These are phyloP conservation scores for Harpagifer antarcticus DNA, from an alignment of 2,797 vertebrate species.

Conservation along the genomic window DNA sequence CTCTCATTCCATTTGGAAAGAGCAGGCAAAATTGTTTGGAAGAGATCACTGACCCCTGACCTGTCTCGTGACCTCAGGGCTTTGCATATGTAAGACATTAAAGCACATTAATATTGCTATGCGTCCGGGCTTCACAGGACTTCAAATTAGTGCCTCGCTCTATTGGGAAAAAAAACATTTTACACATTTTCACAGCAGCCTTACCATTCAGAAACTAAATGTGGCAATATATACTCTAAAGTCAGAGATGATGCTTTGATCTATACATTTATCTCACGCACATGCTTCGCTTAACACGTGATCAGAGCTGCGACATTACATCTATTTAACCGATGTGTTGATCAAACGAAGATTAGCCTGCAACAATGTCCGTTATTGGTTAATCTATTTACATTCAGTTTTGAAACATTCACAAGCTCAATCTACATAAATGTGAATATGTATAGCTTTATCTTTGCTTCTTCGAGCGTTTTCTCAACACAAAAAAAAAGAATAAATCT, in stretches of 20 bases:
- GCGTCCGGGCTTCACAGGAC: conserved; percentile 52
- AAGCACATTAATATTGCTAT: conserved; percentile 83
- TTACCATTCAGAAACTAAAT: not conserved
- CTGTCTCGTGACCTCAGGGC: conserved; percentile 79
- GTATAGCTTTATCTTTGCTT: not conserved
- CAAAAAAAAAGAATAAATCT: not conserved
- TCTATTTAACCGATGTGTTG: not conserved
- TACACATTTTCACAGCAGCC: not conserved
- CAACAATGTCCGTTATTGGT: not conserved
- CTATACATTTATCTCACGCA: not conserved
- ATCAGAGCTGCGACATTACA: not conserved
- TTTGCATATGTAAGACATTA: conserved; percentile 90
- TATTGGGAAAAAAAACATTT: conserved; percentile 18
- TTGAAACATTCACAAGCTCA: not conserved
- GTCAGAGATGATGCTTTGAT: conserved; percentile 2
- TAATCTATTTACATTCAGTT: too few relatives aligned
- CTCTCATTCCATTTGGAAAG: conserved; percentile 83
- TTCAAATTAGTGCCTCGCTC: conserved; percentile 31
- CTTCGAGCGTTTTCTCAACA: too few relatives aligned
- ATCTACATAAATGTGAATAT: not conserved
- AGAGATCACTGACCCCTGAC: conserved; percentile 85
- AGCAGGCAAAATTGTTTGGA: conserved; percentile 87
- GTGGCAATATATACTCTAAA: not conserved
- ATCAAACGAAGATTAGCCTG: not conserved
- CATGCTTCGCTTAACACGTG: not conserved